Percentiles rank a stretch among this genome's conserved stretches.
phyloP scores from a whole-genome alignment of 1,140 invertebrate genomes.

The Ruditapes philippinarum region DNA sequence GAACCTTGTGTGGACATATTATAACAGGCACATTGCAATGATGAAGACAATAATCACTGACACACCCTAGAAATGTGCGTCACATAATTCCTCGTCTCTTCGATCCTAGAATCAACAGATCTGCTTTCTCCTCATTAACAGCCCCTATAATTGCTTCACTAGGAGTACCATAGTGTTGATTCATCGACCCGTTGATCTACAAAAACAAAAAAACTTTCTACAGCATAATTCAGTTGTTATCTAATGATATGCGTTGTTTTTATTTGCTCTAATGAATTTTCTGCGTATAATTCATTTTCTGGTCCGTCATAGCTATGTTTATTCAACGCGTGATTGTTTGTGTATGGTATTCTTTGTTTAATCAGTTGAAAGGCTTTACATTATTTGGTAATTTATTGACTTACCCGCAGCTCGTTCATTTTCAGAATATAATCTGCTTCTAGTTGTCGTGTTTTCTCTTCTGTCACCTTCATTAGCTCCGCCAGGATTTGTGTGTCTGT shows the following conservation, averaged over 20 bases:
- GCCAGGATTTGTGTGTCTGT: not conserved
- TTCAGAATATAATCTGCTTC: not conserved
- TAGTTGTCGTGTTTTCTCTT: not conserved
- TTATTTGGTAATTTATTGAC: not conserved
- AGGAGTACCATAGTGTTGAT: slow-evolving; percentile 68
- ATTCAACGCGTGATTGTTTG: too few species aligned
- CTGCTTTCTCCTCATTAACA: slow-evolving; percentile 71
- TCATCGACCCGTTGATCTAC: slow-evolving; percentile 69
- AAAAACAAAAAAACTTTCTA: too few species aligned
- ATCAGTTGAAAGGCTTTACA: too few species aligned
- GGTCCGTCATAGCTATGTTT: too few species aligned
- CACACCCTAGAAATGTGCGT: slow-evolving; percentile 75
- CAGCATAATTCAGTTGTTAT: too few species aligned
- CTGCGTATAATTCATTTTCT: too few species aligned
- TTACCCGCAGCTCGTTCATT: not conserved
- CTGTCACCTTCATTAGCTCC: not conserved
- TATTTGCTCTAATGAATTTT: too few species aligned
- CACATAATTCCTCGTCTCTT: slow-evolving; percentile 73
- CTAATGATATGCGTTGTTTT: too few species aligned
- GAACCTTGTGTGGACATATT: slow-evolving; percentile 46
- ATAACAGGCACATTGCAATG: slow-evolving; percentile 73
- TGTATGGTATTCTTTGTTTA: too few species aligned
- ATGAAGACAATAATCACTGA: slow-evolving; percentile 76
- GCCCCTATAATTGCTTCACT: slow-evolving; percentile 73
- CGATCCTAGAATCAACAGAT: slow-evolving; percentile 75